phyloP scores from a whole-genome alignment of 2,113 vertebrate genomes.

The Hippocampus zosterae region DNA sequence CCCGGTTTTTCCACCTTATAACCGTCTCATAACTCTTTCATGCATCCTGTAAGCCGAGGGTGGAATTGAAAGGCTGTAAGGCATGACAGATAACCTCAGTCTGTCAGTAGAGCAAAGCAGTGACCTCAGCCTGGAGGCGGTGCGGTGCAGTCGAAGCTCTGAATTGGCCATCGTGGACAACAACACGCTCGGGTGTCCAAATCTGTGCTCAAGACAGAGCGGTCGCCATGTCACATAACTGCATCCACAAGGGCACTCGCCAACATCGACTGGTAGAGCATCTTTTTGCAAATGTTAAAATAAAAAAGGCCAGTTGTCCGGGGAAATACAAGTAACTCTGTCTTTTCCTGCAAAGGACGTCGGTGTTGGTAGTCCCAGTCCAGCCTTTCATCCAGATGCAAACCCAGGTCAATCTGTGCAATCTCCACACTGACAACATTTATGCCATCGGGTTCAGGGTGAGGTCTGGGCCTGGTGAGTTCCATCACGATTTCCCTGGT shows the following conservation, averaged over 20 bases:
- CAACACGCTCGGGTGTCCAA: not conserved
- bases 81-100: not conserved
- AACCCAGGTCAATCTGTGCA: not conserved
- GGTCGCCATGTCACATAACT: not conserved
- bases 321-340: not conserved
- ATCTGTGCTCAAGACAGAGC: not conserved
- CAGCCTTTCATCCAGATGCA: not conserved
- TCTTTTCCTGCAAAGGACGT: not conserved
- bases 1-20: too few relatives aligned
- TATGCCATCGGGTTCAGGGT: not conserved
- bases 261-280: not conserved
- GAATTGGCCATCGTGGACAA: too few relatives aligned
- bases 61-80: not conserved
- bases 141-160: too few relatives aligned
- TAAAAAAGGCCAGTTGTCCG: not conserved
- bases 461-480: not conserved
- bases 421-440: not conserved
- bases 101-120: not conserved
- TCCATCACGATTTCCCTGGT: not conserved
- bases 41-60: not conserved
- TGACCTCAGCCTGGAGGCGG: not conserved
- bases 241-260: not conserved
- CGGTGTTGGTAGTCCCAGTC: not conserved
- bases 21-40: too few relatives aligned
- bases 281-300: not conserved